phyloP scores from a whole-genome alignment of 2,113 vertebrate species.

The Lota lota region DNA sequence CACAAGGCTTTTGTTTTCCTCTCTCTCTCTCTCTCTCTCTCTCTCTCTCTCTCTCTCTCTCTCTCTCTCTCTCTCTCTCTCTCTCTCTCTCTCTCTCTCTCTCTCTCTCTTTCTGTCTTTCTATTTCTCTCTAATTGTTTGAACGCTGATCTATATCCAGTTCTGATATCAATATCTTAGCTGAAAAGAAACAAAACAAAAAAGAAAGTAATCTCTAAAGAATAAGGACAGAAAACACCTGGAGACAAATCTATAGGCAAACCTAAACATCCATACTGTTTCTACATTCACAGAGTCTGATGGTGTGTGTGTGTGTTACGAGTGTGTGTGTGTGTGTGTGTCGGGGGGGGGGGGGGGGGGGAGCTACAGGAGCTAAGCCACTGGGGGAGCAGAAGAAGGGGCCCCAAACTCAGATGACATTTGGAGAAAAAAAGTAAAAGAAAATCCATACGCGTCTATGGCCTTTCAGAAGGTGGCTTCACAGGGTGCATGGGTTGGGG shows the following conservation, averaged over 20 bases:
- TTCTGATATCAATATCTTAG: not conserved
- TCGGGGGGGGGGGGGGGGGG: not conserved
- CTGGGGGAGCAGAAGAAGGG: not conserved
- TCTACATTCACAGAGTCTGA: no score
- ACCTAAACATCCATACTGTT: no score
- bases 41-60: no score
- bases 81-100: no score
- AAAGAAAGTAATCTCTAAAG: not conserved
- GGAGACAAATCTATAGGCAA: not conserved
- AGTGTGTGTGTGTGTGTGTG: not conserved
- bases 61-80: no score
- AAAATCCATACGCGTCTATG: slow-evolving; percentile 54
- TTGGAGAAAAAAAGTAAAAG: slow-evolving; percentile 21
- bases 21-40: no score
- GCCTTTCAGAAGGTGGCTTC: slow-evolving; percentile 47
- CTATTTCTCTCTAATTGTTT: not conserved
- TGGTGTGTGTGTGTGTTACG: not conserved
- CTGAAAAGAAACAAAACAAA: not conserved
- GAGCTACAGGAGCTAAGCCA: not conserved
- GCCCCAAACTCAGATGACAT: slow-evolving; percentile 53
- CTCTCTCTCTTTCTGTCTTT: no score
- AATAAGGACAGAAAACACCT: no score
- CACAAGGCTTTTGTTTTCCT: not conserved
- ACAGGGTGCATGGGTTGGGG: not conserved
- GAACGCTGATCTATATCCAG: not conserved